Base-by-base conservation (phyloP, 2,888 invertebrate species). In the Ophioninae sp. region DNA sequence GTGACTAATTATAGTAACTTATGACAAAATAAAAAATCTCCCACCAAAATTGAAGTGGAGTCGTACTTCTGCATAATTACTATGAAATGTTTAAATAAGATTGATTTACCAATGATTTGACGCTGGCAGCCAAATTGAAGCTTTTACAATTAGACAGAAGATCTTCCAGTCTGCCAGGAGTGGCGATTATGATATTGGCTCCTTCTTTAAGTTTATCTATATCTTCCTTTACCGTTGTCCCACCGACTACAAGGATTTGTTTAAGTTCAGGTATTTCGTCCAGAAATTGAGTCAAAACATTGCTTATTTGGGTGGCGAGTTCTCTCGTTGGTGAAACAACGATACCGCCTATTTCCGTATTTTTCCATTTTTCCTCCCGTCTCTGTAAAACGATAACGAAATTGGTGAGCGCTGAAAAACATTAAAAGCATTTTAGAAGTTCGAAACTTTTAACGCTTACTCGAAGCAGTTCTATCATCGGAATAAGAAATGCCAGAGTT, bases 321-420 rank as follows among this genome's bases (percentile, higher is more conserved):
- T 99, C 99, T 89, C 99, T 94, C 0, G 99, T 99, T 0, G 99
- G 99, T 0, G 99, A 98, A 88, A 99, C 95, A 72, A 99, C 95
- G 17, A 99, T 94, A 0, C 97, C 97, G 57, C 98, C 98, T 77
- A 99, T 95, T 93, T 97, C 97, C 87, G 95, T 95, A 86, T 95
- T 94, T 81, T 95, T 95, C 94, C 97, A 95, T 0, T 95, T 94
- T 23, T 94, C 94, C 67, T 95, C 94, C 57, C 94, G 94, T 87
- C 94, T 94, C 87, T 95, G 94, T 77, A 94, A 94, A 85, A 41
- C 44, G 74, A 69, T 70, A 69, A 23, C 75, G 37, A 62, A 61
- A 39, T 20, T 7, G 6, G 6, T 70, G 21, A 3, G 1, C n/a
- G 21, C 10, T 17, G 20, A 23, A 37, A 70, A 37, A n/a, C 30